These are phyloP conservation scores for Coelinius sp. DNA, from an alignment of 2,888 invertebrate species.

Conservation along the genomic window DNA sequence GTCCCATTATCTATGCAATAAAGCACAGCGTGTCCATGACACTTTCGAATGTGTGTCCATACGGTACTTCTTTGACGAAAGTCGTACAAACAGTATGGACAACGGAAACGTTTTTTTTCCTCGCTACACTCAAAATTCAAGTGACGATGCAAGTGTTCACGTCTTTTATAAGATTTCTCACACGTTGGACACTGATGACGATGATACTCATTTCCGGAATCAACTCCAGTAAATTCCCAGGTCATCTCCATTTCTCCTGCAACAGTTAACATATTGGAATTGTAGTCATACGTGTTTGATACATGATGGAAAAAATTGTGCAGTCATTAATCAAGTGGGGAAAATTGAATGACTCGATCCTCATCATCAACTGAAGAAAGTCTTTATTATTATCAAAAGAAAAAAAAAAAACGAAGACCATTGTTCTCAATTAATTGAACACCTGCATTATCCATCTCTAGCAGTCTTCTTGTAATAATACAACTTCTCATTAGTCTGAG, in stretches of 20 bases:
- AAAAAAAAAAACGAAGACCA: too few species aligned
- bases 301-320: too few species aligned
- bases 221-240: too few species aligned
- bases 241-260: too few species aligned
- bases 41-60: background rate
- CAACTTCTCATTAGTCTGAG: constrained; percentile 57
- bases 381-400: too few species aligned
- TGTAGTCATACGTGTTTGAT: too few species aligned
- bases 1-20: background rate
- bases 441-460: too few species aligned
- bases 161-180: background rate
- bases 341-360: too few species aligned
- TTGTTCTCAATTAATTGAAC: too few species aligned
- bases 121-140: background rate
- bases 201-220: background rate
- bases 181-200: background rate
- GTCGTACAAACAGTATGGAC: background rate
- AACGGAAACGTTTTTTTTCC: background rate
- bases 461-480: constrained; percentile 39
- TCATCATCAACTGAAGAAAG: too few species aligned
- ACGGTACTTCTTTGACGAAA: background rate
- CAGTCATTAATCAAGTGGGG: too few species aligned
- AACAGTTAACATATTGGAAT: too few species aligned
- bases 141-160: background rate
- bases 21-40: background rate